A percentile compares a stretch with the other conserved stretches of the same genome.
phyloP scores from a whole-genome alignment of 2,113 vertebrate genomes.

The Peromyscus polionotus region DNA sequence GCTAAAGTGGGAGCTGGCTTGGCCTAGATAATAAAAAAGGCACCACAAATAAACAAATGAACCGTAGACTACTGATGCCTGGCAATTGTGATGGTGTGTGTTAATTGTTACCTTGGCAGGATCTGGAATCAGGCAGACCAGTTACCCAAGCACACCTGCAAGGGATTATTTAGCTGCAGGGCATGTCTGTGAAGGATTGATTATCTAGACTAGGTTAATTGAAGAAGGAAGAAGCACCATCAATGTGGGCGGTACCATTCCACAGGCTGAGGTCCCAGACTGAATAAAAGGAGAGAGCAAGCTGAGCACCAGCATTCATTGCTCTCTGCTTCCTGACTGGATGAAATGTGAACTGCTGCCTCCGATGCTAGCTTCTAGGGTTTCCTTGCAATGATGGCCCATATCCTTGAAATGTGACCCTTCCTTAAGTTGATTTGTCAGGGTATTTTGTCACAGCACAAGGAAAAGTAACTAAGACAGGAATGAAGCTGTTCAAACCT shows the following conservation, averaged over 20 bases:
- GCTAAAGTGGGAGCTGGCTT: slow-evolving; percentile 13
- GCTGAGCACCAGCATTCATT: not conserved
- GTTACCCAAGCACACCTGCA: no score
- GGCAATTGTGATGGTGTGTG: not conserved
- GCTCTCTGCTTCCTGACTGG: not conserved
- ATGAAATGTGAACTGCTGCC: not conserved
- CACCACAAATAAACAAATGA: not conserved
- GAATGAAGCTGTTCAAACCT: slow-evolving; percentile 60
- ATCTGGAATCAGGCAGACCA: not conserved
- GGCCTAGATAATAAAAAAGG: not conserved
- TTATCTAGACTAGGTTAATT: not conserved
- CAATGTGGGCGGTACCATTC: not conserved
- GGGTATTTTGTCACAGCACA: not conserved
- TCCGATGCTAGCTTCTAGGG: not conserved
- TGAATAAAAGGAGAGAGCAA: not conserved
- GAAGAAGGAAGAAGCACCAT: not conserved
- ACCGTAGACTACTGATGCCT: not conserved
- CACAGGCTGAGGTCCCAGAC: not conserved
- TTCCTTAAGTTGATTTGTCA: not conserved
- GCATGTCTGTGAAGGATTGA: not conserved
- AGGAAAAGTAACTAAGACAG: not conserved
- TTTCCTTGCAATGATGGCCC: not conserved
- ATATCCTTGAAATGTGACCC: not conserved
- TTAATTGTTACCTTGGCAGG: not conserved
- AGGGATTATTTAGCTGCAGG: not conserved